Percentiles rank a stretch among this genome's conserved stretches.
Conservation (phyloP, 2,113 vertebrate genomes). For the Brachyhypopomus gauderio region DNA sequence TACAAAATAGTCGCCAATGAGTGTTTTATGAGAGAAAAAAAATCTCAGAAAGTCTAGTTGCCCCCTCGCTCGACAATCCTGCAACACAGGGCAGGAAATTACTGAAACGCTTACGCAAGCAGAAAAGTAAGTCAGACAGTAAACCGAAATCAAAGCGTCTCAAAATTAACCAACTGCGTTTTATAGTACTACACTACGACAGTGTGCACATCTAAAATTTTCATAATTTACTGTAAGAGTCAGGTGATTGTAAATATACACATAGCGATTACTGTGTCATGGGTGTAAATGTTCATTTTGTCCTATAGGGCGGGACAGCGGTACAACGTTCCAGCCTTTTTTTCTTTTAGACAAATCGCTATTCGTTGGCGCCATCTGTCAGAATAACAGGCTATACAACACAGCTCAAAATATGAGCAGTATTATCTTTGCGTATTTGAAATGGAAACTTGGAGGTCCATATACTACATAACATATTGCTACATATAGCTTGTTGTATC, state of each 20-base stretch:
- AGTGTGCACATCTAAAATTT: background rate
- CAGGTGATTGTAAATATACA: background rate
- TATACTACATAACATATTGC: no score
- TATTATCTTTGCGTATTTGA: background rate
- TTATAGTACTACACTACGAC: background rate
- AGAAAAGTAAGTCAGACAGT: conserved; percentile 55
- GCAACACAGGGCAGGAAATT: conserved; percentile 55
- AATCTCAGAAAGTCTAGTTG: conserved; percentile 34
- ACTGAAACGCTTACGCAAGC: conserved; percentile 61
- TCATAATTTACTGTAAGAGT: background rate
- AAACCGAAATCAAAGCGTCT: background rate
- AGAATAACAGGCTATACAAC: background rate
- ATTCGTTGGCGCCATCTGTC: conserved; percentile 61
- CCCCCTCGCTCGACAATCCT: conserved; percentile 37
- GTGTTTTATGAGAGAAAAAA: background rate
- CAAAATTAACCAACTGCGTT: background rate
- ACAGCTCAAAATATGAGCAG: background rate
- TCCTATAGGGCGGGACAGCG: conserved; percentile 42
- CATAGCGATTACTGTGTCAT: background rate
- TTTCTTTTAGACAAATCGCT: conserved; percentile 32
- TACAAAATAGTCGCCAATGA: background rate
- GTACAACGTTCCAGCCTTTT: conserved; percentile 43
- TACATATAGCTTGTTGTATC: no score
- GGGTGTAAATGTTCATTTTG: conserved; percentile 22
- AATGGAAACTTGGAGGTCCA: background rate